Percentiles rank a stretch among this genome's conserved stretches.
phyloP scores from a whole-genome alignment of 2,888 invertebrate genomes.

The Amblyjoppa fuscipennis region DNA sequence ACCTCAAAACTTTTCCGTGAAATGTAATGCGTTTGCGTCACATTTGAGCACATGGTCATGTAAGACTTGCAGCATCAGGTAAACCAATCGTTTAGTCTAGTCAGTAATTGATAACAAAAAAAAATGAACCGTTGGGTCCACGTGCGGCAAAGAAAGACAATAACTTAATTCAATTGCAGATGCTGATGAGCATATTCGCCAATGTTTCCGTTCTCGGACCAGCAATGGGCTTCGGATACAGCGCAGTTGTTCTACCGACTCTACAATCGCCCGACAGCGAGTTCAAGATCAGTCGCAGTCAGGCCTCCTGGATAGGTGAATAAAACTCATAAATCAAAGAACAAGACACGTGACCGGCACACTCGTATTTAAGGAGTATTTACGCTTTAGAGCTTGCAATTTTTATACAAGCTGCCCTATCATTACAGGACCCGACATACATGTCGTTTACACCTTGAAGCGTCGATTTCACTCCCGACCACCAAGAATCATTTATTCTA shows the following conservation, averaged over 20 bases:
- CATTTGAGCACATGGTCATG: too few species aligned
- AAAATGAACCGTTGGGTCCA: too few species aligned
- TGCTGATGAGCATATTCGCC: conserved; percentile 85
- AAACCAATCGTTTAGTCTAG: too few species aligned
- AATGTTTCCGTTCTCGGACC: conserved; percentile 86
- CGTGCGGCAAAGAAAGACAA: too few species aligned
- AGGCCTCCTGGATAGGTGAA: conserved; percentile 88
- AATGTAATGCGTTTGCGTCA: too few species aligned
- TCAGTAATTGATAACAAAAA: too few species aligned
- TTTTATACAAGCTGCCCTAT: not conserved
- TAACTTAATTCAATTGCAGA: conserved; percentile 77
- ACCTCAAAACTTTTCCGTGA: too few species aligned
- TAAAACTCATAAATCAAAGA: conserved; percentile 30
- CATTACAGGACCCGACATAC: not conserved
- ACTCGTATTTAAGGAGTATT: not conserved
- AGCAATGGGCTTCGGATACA: conserved; percentile 87
- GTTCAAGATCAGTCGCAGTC: conserved; percentile 80
- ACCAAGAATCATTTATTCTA: not conserved
- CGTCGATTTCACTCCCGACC: not conserved
- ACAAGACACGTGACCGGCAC: not conserved
- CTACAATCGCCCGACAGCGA: conserved; percentile 80
- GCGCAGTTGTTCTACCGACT: conserved; percentile 86
- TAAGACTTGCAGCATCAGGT: too few species aligned
- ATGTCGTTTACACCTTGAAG: not conserved
- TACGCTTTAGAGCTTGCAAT: not conserved